Percentiles rank a stretch among this genome's conserved stretches.
phyloP scores from a whole-genome alignment of 2,888 invertebrate genomes.

The Ophonus ardosiacus region DNA sequence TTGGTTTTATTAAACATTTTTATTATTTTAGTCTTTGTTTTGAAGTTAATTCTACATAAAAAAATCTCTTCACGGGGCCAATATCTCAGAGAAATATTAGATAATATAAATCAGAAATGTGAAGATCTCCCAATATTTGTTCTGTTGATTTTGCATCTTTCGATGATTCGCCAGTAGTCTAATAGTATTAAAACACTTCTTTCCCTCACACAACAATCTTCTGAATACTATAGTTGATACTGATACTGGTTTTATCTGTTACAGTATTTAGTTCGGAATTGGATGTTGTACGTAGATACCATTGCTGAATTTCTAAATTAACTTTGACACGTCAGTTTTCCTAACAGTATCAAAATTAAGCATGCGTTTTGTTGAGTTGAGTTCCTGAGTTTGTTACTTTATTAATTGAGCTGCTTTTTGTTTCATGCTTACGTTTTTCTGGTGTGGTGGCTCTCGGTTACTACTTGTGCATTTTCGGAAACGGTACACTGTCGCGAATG shows the following conservation, averaged over 20 bases:
- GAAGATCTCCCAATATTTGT: background rate
- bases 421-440: constrained; percentile 75
- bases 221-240: constrained; percentile 25
- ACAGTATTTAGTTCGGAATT: constrained; percentile 11
- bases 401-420: constrained; percentile 71
- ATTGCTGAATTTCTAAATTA: constrained; percentile 47
- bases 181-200: background rate
- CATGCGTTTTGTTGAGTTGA: constrained; percentile 57
- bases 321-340: background rate
- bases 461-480: constrained; percentile 21
- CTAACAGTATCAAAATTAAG: constrained; percentile 53
- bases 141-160: background rate
- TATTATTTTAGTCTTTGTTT: no score
- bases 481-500: constrained; percentile 13
- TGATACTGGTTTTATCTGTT: constrained; percentile 4
- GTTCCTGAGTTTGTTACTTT: constrained; percentile 67
- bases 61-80: no score
- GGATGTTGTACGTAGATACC: constrained; percentile 26
- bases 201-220: background rate
- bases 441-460: constrained; percentile 65
- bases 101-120: no score
- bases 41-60: no score
- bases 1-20: no score
- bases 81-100: no score
- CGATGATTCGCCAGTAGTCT: background rate